A percentile compares a stretch with the other conserved stretches of the same genome.
Evolutionary conservation across 2,113 vertebrate genomes (phyloP).

Genomic region (Oophaga pumilio): DNA sequence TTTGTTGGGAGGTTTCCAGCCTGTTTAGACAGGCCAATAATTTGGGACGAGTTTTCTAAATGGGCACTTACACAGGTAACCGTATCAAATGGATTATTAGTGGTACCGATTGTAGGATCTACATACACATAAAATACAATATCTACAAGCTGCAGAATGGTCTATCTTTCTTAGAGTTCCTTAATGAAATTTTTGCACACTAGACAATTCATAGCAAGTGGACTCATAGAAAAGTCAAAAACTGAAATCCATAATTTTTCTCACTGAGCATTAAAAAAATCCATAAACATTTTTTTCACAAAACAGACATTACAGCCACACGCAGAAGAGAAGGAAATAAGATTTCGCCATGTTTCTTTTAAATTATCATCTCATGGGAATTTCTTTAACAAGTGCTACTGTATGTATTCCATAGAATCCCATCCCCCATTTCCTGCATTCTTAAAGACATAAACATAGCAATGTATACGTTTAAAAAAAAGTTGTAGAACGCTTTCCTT

Average conservation of each 20-base stretch:
- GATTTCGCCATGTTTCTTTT: background rate
- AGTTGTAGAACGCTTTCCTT: background rate
- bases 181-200: background rate
- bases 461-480: background rate
- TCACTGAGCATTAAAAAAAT: background rate
- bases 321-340: background rate
- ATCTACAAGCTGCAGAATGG: too few relatives aligned
- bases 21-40: too few relatives aligned
- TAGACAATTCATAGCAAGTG: background rate
- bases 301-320: background rate
- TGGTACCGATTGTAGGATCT: too few relatives aligned
- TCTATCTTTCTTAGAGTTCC: too few relatives aligned
- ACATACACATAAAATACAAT: too few relatives aligned
- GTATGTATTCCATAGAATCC: constrained; percentile 22
- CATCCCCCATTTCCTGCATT: constrained; percentile 50
- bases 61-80: too few relatives aligned
- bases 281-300: background rate
- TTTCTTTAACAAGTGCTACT: constrained; percentile 12
- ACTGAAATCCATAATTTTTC: background rate
- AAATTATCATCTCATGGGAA: constrained; percentile 23
- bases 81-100: too few relatives aligned
- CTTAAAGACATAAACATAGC: constrained; percentile 15
- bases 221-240: background rate
- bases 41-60: too few relatives aligned
- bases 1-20: too few relatives aligned